Evolutionary conservation across 2,797 vertebrate genomes (phyloP).

Genomic region (Enteromius afrohamiltoni): DNA sequence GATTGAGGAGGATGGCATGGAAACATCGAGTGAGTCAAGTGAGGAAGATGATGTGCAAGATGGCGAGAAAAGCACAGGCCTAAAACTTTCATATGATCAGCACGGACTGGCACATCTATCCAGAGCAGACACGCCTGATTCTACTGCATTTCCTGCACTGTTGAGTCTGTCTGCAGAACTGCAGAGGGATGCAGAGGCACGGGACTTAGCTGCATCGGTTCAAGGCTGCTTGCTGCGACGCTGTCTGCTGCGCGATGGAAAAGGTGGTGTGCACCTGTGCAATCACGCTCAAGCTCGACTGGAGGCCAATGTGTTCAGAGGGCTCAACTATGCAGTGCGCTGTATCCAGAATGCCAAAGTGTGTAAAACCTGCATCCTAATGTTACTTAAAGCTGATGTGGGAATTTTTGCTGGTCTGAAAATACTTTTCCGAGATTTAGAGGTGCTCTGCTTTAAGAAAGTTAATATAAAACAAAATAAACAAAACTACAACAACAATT

Average conservation of each 20-base stretch:
- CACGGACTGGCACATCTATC: conserved; percentile 82
- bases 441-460: neutral
- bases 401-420: neutral
- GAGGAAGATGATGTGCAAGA: conserved; percentile 77
- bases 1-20: conserved; percentile 65
- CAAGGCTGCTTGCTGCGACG: conserved; percentile 84
- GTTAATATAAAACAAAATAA: neutral
- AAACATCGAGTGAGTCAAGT: conserved; percentile 72
- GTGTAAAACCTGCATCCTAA: conserved; percentile 53
- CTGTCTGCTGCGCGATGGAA: conserved; percentile 88
- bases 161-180: conserved; percentile 85
- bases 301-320: conserved; percentile 85
- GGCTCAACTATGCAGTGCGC: conserved; percentile 84
- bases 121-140: conserved; percentile 74
- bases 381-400: neutral
- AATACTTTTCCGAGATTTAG: neutral
- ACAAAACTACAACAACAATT: neutral
- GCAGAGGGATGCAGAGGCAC: conserved; percentile 84
- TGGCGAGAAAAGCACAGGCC: conserved; percentile 55
- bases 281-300: conserved; percentile 85
- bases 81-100: conserved; percentile 77
- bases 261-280: conserved; percentile 86
- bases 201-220: conserved; percentile 76
- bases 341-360: conserved; percentile 90
- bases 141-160: conserved; percentile 71